Base-by-base conservation (phyloP, 2,888 invertebrate species). In the Mythimna lalbum region DNA sequence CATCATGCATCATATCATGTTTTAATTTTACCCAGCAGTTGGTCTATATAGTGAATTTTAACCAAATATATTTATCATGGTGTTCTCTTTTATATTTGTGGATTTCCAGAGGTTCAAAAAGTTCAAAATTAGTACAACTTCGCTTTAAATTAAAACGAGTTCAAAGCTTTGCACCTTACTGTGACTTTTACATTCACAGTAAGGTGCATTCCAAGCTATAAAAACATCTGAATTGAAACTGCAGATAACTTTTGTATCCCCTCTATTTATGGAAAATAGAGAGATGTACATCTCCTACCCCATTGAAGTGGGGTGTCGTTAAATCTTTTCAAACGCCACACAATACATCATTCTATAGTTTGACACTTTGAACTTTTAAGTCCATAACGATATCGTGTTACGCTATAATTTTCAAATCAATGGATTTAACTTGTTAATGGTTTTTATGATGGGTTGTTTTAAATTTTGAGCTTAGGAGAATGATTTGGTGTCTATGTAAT, bases 271-370 rank as follows among this genome's bases (percentile, higher is more conserved):
- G 53, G 23, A 5, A 43, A 50, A 49, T 63, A 69, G 21, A n/a
- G 21, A 56, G 63, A 61, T 68, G 60, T 56, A 63, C 60, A 59
- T 63, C 21, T 57, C 33, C 10, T 14, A 63, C 43, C 19, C 33
- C 19, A 50, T 56, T 63, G 23, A 33, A 60, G 59, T 21, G 10
- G 36, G 60, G 43, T 27, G 55, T 61, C 27, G 19, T 50, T 36
- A 76, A 75, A 75, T 65, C 64, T 27, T 59, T 65, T 63, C 57
- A 50, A 59, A 59, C 39, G 63, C 36, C 49, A 19, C 43, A 49
- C 57, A 12, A 69, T 76, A 52, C 9, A 75, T 69, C 57, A 65
- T 50, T 63, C 21, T 31, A 10, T 4, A 21, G 23, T 56, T 50
- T 63, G 75, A 69, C 75, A 65, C n/a, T 69, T 62, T 36, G 43